phyloP scores from a whole-genome alignment of 1,140 invertebrate species.

The Aradophagus sp. region DNA sequence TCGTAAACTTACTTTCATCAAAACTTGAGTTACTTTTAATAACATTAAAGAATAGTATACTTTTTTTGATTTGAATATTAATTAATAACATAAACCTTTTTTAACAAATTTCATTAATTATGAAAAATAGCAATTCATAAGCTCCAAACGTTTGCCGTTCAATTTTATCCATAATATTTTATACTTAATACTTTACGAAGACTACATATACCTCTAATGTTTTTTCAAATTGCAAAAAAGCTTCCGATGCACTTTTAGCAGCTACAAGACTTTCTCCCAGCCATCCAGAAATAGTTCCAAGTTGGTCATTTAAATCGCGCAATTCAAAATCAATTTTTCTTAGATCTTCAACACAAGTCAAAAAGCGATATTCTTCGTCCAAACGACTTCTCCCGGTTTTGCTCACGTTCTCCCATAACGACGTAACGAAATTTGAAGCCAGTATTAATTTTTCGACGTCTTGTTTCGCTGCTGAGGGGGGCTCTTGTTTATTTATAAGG shows the following conservation, averaged over 20 bases:
- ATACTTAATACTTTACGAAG: too few species aligned
- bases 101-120: too few species aligned
- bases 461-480: constrained; percentile 78
- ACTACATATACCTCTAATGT: constrained; percentile 86
- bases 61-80: too few species aligned
- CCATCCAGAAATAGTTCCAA: constrained; percentile 61
- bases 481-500: constrained; percentile 82
- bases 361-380: constrained; percentile 80
- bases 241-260: constrained; percentile 81
- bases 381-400: constrained; percentile 78
- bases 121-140: too few species aligned
- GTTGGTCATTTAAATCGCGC: constrained; percentile 61
- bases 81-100: too few species aligned
- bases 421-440: constrained; percentile 75
- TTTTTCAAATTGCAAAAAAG: constrained; percentile 86
- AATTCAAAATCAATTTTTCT: constrained; percentile 81
- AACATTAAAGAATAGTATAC: too few species aligned
- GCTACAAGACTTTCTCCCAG: constrained; percentile 81
- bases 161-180: too few species aligned
- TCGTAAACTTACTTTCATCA: too few species aligned
- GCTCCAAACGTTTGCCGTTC: too few species aligned
- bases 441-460: constrained; percentile 83
- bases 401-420: constrained; percentile 79
- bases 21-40: too few species aligned
- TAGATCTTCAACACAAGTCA: constrained; percentile 83